Evolutionary conservation across 2,888 invertebrate species (phyloP).

Genomic region (Phaonia tiefii): DNA sequence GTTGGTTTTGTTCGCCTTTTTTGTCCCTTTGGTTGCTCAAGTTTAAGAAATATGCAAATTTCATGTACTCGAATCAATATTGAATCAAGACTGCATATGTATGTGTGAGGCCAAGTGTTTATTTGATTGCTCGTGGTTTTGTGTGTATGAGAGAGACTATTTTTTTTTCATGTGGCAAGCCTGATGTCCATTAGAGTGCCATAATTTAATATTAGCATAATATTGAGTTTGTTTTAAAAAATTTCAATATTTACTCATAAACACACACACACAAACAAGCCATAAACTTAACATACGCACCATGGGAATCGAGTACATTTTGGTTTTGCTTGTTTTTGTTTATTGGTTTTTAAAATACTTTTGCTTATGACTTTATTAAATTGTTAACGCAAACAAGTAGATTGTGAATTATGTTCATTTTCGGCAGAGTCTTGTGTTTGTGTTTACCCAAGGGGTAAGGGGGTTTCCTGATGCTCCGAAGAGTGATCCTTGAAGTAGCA

Average conservation of each 20-base stretch:
- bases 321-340: not conserved
- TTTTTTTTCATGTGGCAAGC: not conserved
- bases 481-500: not conserved
- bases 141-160: not conserved
- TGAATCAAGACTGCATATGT: not conserved
- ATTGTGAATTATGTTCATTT: too few relatives aligned
- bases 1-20: constrained; percentile 22
- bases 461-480: too few relatives aligned
- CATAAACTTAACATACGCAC: not conserved
- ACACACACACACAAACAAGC: not conserved
- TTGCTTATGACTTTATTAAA: constrained; percentile 16
- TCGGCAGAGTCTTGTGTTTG: too few relatives aligned
- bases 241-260: constrained; percentile 22
- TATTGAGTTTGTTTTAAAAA: constrained; percentile 26
- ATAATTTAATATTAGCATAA: constrained; percentile 40
- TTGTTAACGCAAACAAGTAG: constrained; percentile 12
- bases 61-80: not conserved
- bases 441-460: too few relatives aligned
- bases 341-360: constrained; percentile 16
- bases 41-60: constrained; percentile 34
- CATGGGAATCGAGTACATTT: not conserved
- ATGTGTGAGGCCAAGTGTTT: too few relatives aligned
- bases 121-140: not conserved
- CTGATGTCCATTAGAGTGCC: constrained; percentile 27
- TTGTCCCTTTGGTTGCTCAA: constrained; percentile 16